Evolutionary conservation across 2,797 vertebrate species (phyloP).

Genomic region (Cyclura pinguis): DNA sequence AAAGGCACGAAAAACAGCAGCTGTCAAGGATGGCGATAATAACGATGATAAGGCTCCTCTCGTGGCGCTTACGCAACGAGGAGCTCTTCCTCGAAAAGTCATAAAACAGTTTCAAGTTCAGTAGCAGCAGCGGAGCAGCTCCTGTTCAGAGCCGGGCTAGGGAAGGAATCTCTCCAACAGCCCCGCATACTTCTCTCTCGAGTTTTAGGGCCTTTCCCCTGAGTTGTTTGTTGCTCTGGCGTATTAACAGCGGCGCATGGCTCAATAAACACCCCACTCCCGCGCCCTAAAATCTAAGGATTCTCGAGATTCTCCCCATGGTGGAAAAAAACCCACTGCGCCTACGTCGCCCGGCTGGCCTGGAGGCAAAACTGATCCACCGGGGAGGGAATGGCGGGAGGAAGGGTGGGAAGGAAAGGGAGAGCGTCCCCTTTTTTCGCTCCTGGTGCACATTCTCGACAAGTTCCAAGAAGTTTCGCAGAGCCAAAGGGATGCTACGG

Average conservation of each 20-base stretch:
- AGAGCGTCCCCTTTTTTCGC: background rate
- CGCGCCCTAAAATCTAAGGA: too few relatives aligned
- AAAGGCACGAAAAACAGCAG: background rate
- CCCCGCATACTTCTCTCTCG: too few relatives aligned
- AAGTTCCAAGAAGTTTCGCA: background rate
- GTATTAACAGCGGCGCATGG: background rate
- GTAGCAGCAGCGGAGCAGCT: background rate
- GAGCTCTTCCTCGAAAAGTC: slow-evolving; percentile 71
- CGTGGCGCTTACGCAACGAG: slow-evolving; percentile 27
- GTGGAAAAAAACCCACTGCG: background rate
- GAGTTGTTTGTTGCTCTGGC: background rate
- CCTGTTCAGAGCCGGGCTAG: background rate
- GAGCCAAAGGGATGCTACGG: too few relatives aligned
- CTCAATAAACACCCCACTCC: background rate
- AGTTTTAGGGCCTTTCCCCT: background rate
- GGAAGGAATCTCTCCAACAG: background rate
- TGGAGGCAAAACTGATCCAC: background rate
- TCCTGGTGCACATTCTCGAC: slow-evolving; percentile 15
- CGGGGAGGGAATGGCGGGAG: background rate
- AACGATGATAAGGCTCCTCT: slow-evolving; percentile 3
- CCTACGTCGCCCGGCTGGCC: background rate
- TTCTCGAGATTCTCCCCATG: too few relatives aligned
- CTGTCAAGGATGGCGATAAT: background rate
- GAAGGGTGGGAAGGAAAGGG: background rate
- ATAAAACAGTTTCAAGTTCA: slow-evolving; percentile 42